Percentiles rank a stretch among this genome's conserved stretches.
Evolutionary conservation across 2,888 invertebrate genomes (phyloP).

Genomic region (Dusona sp.): DNA sequence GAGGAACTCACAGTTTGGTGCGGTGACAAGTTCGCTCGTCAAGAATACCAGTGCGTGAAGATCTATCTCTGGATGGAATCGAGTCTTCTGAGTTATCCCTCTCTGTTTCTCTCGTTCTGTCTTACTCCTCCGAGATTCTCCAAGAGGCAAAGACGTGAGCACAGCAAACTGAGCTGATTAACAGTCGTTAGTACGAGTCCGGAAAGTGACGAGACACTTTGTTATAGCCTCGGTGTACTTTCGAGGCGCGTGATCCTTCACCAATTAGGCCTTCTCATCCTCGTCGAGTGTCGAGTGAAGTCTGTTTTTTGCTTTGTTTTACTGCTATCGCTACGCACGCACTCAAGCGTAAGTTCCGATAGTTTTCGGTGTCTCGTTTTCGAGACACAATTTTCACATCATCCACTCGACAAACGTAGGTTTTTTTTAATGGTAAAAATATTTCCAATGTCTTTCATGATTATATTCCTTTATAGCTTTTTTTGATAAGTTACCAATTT

Average conservation of each 20-base stretch:
- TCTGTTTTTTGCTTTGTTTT: slow-evolving; percentile 40
- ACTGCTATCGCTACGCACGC: slow-evolving; percentile 24
- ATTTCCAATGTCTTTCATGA: neutral
- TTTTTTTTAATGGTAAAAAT: neutral
- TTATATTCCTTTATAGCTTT: neutral
- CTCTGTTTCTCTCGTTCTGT: slow-evolving; percentile 11
- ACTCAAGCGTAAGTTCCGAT: slow-evolving; percentile 36
- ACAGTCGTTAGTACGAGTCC: slow-evolving; percentile 66
- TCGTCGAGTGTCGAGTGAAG: slow-evolving; percentile 45
- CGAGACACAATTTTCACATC: slow-evolving; percentile 31
- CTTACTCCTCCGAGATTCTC: slow-evolving; percentile 3
- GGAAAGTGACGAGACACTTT: slow-evolving; percentile 71
- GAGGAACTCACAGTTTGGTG: slow-evolving; percentile 20
- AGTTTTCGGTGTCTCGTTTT: slow-evolving; percentile 47
- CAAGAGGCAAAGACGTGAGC: slow-evolving; percentile 32
- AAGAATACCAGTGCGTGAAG: slow-evolving; percentile 33
- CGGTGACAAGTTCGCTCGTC: slow-evolving; percentile 68
- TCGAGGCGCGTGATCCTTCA: slow-evolving; percentile 62
- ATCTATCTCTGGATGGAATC: slow-evolving; percentile 45
- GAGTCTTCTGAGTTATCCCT: slow-evolving; percentile 18
- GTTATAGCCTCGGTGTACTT: slow-evolving; percentile 54
- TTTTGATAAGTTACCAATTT: no score
- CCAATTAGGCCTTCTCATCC: slow-evolving; percentile 67
- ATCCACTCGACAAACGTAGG: neutral
- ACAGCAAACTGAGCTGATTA: slow-evolving; percentile 64